Evolutionary conservation across 2,113 vertebrate genomes (phyloP).

Genomic region (Fulmarus glacialis): DNA sequence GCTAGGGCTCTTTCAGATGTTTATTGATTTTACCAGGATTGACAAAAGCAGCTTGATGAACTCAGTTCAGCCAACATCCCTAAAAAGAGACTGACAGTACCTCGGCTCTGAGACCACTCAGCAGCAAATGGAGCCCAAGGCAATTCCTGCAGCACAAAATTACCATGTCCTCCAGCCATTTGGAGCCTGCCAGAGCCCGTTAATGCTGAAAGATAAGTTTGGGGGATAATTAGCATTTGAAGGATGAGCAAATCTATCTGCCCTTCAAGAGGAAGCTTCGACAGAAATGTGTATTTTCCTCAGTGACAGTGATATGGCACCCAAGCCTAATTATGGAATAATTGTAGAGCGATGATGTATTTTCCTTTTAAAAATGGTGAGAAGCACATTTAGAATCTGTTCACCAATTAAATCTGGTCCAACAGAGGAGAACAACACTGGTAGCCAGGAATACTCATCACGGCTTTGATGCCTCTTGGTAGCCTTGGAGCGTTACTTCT

Average conservation of each 20-base stretch:
- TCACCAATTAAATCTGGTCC: not conserved
- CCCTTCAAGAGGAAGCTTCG: rapidly evolving
- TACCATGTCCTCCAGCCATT: not conserved
- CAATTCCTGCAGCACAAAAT: not conserved
- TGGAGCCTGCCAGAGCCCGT: not conserved
- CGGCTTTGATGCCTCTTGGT: rapidly evolving
- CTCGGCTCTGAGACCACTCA: not conserved
- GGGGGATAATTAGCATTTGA: not conserved
- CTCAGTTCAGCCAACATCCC: not conserved
- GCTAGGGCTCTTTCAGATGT: not conserved
- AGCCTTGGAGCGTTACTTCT: not conserved
- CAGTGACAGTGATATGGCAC: not conserved
- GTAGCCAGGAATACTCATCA: not conserved
- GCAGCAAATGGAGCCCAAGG: not conserved
- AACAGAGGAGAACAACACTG: not conserved
- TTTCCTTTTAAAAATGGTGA: not conserved
- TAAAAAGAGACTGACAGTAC: not conserved
- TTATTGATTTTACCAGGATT: not conserved
- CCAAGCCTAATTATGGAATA: not conserved
- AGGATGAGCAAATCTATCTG: not conserved
- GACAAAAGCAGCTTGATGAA: not conserved
- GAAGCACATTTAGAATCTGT: not conserved
- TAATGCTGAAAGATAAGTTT: not conserved
- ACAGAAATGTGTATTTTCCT: not conserved
- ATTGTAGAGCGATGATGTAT: rapidly evolving